These are phyloP conservation scores for Diarsia dahlii DNA, from an alignment of 2,888 invertebrate species.

Conservation along the genomic window DNA sequence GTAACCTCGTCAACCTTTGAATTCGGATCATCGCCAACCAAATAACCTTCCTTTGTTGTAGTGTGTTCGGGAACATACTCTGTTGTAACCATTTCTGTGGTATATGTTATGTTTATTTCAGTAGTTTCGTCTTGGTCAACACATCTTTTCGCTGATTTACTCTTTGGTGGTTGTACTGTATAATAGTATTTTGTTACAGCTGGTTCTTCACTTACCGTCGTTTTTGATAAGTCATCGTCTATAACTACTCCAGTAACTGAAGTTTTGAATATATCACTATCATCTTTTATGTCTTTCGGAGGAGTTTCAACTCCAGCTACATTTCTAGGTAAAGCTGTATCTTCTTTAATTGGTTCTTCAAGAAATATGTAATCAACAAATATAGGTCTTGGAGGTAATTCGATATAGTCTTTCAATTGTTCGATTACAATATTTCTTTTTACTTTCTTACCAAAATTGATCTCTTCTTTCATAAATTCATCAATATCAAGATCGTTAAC, in stretches of 20 bases:
- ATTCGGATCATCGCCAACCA: conserved; percentile 51
- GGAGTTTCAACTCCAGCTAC: conserved; percentile 13
- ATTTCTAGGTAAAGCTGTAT: conserved; percentile 24
- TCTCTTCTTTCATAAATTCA: conserved; percentile 73
- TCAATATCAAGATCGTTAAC: conserved; percentile 71
- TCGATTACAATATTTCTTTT: conserved; percentile 67
- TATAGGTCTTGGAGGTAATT: conserved; percentile 57
- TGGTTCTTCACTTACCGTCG: conserved; percentile 45
- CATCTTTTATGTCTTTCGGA: not conserved
- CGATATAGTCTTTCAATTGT: conserved; percentile 64
- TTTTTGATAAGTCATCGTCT: conserved; percentile 22
- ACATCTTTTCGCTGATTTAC: conserved; percentile 29
- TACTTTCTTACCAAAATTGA: conserved; percentile 61
- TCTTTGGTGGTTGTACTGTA: conserved; percentile 40
- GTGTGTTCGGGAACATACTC: conserved; percentile 12
- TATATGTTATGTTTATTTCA: not conserved
- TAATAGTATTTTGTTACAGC: conserved; percentile 51
- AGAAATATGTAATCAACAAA: conserved; percentile 81
- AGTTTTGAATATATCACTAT: conserved; percentile 15
- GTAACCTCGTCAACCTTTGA: conserved; percentile 5
- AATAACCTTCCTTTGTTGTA: conserved; percentile 63
- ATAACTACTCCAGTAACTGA: conserved; percentile 30
- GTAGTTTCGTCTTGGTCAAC: conserved; percentile 1
- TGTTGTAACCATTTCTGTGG: conserved; percentile 5
- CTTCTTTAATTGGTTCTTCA: conserved; percentile 65